These are phyloP conservation scores for Anser brachyrhynchus DNA, from an alignment of 2,113 vertebrate species.

Conservation along the genomic window DNA sequence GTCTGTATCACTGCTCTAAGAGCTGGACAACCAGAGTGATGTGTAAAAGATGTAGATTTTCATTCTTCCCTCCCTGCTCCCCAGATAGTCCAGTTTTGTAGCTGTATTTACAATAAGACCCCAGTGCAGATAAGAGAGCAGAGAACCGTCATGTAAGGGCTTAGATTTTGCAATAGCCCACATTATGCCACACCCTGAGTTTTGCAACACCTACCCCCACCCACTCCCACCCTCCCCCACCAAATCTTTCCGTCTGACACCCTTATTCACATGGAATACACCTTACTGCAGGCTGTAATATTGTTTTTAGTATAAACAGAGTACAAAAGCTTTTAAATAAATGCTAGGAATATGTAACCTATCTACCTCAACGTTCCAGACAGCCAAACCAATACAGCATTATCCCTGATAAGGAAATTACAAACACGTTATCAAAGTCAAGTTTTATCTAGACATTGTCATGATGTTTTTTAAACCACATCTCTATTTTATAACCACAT, in stretches of 20 bases:
- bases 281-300: neutral
- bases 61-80: neutral
- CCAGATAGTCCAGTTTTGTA: neutral
- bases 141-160: rapidly evolving
- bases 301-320: neutral
- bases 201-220: neutral
- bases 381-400: neutral
- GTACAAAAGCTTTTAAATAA: neutral
- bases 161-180: neutral
- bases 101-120: neutral
- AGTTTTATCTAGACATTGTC: neutral
- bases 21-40: neutral
- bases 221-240: rapidly evolving
- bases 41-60: neutral
- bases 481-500: neutral
- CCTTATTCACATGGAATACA: rapidly evolving
- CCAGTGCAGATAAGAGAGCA: neutral
- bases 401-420: neutral
- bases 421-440: neutral
- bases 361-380: neutral
- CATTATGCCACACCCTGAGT: neutral
- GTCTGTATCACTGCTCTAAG: neutral
- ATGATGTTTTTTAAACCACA: neutral
- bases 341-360: neutral
- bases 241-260: neutral